Conservation (phyloP, 2,888 invertebrate genomes). For the Penaeus monodon region DNA sequence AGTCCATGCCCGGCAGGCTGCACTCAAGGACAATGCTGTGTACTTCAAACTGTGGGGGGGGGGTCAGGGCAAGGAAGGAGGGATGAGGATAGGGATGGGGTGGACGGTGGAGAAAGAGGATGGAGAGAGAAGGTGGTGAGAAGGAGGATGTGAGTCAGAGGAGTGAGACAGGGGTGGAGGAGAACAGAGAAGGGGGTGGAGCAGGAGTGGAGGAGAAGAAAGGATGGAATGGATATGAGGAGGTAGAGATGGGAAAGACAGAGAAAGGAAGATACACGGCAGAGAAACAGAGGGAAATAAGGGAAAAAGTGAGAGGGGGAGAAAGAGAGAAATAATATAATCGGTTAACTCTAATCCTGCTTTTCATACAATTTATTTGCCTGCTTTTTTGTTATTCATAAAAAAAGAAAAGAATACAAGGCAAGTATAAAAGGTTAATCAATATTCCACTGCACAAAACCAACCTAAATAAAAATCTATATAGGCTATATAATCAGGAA, state of each 20-base stretch:
- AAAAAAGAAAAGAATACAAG: too few species aligned
- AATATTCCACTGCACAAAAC: too few species aligned
- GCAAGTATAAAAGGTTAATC: too few species aligned
- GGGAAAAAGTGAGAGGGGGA: too few species aligned
- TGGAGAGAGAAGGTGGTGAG: not conserved
- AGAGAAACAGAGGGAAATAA: not conserved
- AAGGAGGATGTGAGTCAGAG: not conserved
- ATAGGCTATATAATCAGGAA: too few species aligned
- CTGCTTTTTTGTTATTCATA: too few species aligned
- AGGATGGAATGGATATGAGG: not conserved
- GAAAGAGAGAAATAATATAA: too few species aligned
- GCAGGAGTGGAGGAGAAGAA: too few species aligned
- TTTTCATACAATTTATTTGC: too few species aligned
- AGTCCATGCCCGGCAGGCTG: slow-evolving; percentile 74
- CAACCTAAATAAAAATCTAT: too few species aligned
- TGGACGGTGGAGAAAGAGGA: not conserved
- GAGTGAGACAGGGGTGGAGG: not conserved
- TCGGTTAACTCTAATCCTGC: too few species aligned
- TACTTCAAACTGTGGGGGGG: slow-evolving; percentile 37
- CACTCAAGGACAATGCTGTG: slow-evolving; percentile 51
- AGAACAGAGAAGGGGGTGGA: not conserved
- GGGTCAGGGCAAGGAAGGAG: not conserved
- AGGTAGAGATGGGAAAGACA: not conserved
- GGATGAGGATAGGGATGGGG: not conserved
- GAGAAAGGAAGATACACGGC: not conserved